These are phyloP conservation scores for Erannis defoliaria DNA, from an alignment of 2,888 invertebrate genomes.

Conservation along the genomic window DNA sequence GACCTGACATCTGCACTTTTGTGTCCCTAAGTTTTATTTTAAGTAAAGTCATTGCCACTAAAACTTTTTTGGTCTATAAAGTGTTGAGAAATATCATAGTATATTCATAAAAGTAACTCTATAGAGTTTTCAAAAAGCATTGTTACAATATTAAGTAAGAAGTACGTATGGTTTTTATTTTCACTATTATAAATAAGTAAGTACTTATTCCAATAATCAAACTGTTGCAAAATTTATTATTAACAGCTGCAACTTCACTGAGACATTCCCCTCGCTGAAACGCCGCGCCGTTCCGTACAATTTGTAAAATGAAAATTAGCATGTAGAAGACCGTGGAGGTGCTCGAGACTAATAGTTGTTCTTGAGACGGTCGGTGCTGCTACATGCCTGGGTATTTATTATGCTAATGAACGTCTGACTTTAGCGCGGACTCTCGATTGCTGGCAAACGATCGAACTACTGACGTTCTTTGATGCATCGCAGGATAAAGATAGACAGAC, in stretches of 20 bases:
- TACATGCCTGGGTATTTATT: constrained; percentile 63
- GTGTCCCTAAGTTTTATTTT: too few relatives aligned
- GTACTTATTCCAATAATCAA: background rate
- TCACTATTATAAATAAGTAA: too few relatives aligned
- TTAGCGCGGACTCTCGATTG: constrained; percentile 29
- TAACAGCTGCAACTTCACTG: constrained; percentile 7
- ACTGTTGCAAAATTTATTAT: background rate
- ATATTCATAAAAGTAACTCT: too few relatives aligned
- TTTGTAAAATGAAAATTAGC: constrained; percentile 71
- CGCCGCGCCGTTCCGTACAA: constrained; percentile 49
- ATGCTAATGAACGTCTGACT: constrained; percentile 71
- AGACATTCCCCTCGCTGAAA: constrained; percentile 17
- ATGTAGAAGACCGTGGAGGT: constrained; percentile 63
- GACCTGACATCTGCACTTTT: too few relatives aligned
- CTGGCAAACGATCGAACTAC: constrained; percentile 7
- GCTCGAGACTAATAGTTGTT: constrained; percentile 67
- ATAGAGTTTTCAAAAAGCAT: too few relatives aligned
- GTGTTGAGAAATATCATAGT: too few relatives aligned
- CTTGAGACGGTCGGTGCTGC: constrained; percentile 50
- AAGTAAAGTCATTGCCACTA: too few relatives aligned
- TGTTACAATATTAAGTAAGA: background rate
- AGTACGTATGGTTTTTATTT: background rate
- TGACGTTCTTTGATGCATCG: background rate
- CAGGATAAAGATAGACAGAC: background rate
- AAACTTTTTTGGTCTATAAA: too few relatives aligned